Evolutionary conservation across 2,888 invertebrate species (phyloP).

Genomic region (Drosophila nigricruria): DNA sequence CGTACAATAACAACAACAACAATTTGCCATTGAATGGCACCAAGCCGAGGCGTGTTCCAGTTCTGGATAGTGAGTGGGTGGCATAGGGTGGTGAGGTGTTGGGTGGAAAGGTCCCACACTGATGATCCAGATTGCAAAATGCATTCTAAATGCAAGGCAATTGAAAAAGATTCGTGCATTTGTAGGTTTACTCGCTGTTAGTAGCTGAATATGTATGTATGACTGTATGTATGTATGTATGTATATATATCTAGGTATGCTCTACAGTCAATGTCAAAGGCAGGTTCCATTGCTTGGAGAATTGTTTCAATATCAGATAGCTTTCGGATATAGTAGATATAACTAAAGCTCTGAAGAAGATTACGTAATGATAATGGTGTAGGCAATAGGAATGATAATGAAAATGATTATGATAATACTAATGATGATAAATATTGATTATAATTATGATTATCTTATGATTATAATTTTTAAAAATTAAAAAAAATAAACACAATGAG

Average conservation of each 20-base stretch:
- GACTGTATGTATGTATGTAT: neutral
- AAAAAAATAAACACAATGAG: neutral
- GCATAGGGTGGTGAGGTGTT: neutral
- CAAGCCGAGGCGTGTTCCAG: conserved; percentile 33
- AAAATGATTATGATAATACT: neutral
- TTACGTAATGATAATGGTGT: neutral
- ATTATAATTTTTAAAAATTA: neutral
- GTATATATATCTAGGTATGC: conserved; percentile 15
- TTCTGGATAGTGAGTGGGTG: conserved; percentile 6
- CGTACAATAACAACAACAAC: conserved; percentile 25
- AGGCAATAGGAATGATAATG: neutral
- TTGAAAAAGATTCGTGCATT: conserved; percentile 70
- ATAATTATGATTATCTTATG: neutral
- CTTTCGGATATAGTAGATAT: neutral
- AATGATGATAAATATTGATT: neutral
- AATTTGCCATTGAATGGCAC: conserved; percentile 56
- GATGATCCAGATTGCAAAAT: conserved; percentile 70
- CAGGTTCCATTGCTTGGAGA: conserved; percentile 17
- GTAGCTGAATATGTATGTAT: neutral
- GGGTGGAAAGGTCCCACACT: conserved; percentile 10
- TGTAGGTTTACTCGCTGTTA: conserved; percentile 38
- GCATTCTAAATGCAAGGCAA: conserved; percentile 68
- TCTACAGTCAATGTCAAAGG: conserved; percentile 62
- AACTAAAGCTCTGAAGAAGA: neutral
- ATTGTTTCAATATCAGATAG: conserved; percentile 2